Base-by-base conservation (phyloP, 2,113 vertebrate species). In the Ailuropoda melanoleuca region DNA sequence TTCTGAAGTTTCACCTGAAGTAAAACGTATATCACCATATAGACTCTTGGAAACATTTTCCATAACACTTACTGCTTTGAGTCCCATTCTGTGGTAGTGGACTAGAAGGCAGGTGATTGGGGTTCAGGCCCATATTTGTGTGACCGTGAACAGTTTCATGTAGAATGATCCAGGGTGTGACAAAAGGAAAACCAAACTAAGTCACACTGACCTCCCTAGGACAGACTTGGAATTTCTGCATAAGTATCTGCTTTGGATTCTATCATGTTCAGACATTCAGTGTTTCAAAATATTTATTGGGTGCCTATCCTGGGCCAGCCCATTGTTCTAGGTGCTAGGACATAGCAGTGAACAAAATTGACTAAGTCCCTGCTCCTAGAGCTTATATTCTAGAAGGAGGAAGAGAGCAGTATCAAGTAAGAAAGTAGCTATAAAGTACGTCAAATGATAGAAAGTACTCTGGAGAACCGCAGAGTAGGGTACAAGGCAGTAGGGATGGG, bases 1-100 rank as follows among this genome's bases (percentile, higher is more conserved):
- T 85, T 81, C 26, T 92, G 80, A 87, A 66, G 2, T 70, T 88
- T 78, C n/a, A 86, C 56, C 46, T 92, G 50, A 87, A 50, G 26
- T 48, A 85, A 92, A 80, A 31, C 1, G 1, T 4, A 46, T 6
- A 56, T 15, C 17, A 37, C 26, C n/a, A 53, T 23, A 21, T 10
- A 83, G 43, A 74, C 13, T 4, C 46, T 75, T 62, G 26, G 55
- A 80, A 93, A 72, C 48, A 37, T 53, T 64, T 90, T 80, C n/a
- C 11, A 21, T 55, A 12, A 81, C 43, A 37, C 34, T 89, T 60
- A 92, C 34, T 95, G 13, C 23, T 92, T n/a, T 83, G 13, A n/a
- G 12, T 86, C 12, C 70, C 70, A 92, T 29, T 56, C 26, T 23
- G 23, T 4, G 31, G 18, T 77, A 50, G 74, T 74, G 66, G 39